Evolutionary conservation across 2,113 vertebrate species (phyloP).

Genomic region (Malurus alboscapulatus): DNA sequence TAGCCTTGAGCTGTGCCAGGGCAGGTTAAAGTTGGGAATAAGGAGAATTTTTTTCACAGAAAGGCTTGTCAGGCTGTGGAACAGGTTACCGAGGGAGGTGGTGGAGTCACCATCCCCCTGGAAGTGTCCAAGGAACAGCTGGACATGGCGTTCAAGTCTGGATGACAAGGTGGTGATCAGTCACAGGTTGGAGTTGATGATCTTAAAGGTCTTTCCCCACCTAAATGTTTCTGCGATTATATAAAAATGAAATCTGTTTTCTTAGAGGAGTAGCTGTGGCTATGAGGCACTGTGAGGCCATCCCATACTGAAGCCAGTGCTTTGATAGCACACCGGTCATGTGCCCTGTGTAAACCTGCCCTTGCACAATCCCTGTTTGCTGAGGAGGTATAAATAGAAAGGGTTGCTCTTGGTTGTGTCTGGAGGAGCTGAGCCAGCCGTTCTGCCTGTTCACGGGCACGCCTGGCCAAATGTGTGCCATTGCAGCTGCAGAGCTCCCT

Average conservation of each 20-base stretch:
- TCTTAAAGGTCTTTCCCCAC: background rate
- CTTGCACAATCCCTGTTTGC: constrained; percentile 1
- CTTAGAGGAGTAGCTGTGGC: background rate
- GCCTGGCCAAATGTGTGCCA: accelerated
- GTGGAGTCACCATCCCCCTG: background rate
- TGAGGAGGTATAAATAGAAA: constrained; percentile 22
- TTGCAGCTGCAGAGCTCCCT: background rate
- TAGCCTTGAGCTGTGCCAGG: background rate
- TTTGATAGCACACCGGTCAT: background rate
- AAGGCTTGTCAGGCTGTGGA: background rate
- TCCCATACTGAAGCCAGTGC: accelerated
- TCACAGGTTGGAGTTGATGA: background rate
- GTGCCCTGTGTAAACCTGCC: background rate
- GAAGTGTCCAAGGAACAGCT: accelerated
- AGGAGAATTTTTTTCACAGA: background rate
- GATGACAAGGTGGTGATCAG: background rate
- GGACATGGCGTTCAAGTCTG: background rate
- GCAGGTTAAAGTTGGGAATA: background rate
- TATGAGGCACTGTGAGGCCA: accelerated
- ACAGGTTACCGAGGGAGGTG: background rate
- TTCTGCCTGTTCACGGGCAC: background rate
- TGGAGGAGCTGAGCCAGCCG: background rate
- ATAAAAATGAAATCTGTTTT: background rate
- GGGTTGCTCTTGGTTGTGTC: background rate
- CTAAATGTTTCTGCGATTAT: no score